Evolutionary conservation across 2,888 invertebrate genomes (phyloP).

Genomic region (Pecten maximus): DNA sequence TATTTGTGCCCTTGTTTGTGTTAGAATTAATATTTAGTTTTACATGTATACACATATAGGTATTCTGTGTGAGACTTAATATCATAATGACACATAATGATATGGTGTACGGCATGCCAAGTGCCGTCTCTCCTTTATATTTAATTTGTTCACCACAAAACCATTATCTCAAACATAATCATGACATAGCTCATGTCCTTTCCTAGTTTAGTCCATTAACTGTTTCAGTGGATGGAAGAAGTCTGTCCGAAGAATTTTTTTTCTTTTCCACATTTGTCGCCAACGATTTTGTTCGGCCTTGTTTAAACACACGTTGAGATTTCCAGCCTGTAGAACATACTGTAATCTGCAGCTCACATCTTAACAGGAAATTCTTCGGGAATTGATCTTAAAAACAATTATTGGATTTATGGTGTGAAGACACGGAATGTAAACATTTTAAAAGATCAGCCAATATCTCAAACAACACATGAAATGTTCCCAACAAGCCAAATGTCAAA

Average conservation of each 20-base stretch:
- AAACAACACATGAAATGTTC: background rate
- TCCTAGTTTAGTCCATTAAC: background rate
- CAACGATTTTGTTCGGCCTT: background rate
- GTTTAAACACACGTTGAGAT: background rate
- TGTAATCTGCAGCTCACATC: background rate
- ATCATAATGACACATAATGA: no score
- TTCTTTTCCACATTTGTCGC: background rate
- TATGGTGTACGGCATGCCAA: no score
- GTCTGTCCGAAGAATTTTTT: background rate
- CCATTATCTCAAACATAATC: background rate
- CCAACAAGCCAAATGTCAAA: background rate
- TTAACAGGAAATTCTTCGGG: background rate
- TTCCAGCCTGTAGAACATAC: background rate
- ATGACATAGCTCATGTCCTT: background rate
- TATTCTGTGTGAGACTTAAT: no score
- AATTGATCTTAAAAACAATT: constrained; percentile 18
- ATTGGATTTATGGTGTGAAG: background rate
- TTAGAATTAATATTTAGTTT: no score
- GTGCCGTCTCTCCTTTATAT: no score
- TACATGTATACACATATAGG: no score
- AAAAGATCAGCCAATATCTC: background rate
- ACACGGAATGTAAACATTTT: background rate
- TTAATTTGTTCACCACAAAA: no score
- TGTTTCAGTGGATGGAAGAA: background rate
- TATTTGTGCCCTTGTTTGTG: no score